Evolutionary conservation across 2,797 vertebrate genomes (phyloP).

Genomic region (Ambastaia sidthimunki): DNA sequence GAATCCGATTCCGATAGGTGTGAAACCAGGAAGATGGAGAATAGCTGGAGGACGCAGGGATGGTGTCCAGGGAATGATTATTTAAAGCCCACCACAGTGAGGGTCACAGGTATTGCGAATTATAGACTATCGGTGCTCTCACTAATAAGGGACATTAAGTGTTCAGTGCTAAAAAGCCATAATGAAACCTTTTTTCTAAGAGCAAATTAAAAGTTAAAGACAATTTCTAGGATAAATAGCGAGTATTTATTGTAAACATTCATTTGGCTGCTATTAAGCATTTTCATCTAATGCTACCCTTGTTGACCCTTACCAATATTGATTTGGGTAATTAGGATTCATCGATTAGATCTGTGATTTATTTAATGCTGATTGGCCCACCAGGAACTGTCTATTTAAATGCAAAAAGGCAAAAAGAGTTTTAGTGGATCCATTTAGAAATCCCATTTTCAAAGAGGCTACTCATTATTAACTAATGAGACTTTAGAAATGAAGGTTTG

Average conservation of each 20-base stretch:
- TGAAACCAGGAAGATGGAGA: slow-evolving; percentile 15
- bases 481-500: not conserved
- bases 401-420: slow-evolving; percentile 33
- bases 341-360: slow-evolving; percentile 50
- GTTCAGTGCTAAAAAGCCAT: not conserved
- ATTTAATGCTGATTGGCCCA: slow-evolving; percentile 47
- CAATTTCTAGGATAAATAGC: slow-evolving; percentile 15
- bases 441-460: slow-evolving; percentile 15
- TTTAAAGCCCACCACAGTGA: slow-evolving; percentile 2
- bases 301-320: slow-evolving; percentile 16
- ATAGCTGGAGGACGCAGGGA: not conserved
- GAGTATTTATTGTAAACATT: slow-evolving; percentile 44
- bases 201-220: slow-evolving; percentile 25
- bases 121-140: not conserved
- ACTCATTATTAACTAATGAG: slow-evolving; percentile 16
- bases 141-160: slow-evolving; percentile 35
- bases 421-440: slow-evolving; percentile 11
- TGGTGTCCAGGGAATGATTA: slow-evolving; percentile 1
- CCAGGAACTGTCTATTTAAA: slow-evolving; percentile 31
- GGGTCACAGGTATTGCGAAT: not conserved
- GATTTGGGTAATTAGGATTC: slow-evolving; percentile 45
- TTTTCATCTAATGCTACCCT: slow-evolving; percentile 34
- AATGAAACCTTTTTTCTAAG: slow-evolving; percentile 16
- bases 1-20: not conserved
- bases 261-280: slow-evolving; percentile 25